Conservation (phyloP, 2,888 invertebrate species). For the Acleris sparsana region DNA sequence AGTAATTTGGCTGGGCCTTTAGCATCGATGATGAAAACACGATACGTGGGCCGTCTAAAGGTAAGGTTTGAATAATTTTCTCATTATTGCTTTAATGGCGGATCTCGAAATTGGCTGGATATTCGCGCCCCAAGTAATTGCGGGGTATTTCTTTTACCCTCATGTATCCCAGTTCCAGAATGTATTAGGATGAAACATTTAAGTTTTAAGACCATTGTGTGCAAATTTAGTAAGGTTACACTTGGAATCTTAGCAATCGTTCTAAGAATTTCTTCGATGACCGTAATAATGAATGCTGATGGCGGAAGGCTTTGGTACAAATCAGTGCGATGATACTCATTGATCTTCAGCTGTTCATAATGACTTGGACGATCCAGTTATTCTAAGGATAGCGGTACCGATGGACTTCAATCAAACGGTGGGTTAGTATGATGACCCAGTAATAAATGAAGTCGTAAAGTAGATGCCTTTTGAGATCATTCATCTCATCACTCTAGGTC, state of each 20-base stretch:
- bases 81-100: slow-evolving; percentile 67
- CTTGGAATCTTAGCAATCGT: slow-evolving; percentile 3
- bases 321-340: slow-evolving; percentile 19
- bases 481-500: slow-evolving; percentile 3
- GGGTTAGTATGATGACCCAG: slow-evolving; percentile 24
- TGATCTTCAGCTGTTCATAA: slow-evolving; percentile 24
- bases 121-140: slow-evolving; percentile 53
- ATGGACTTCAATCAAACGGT: slow-evolving; percentile 25
- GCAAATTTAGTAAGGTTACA: slow-evolving; percentile 11
- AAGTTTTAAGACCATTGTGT: not conserved
- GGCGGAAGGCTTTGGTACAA: slow-evolving; percentile 21
- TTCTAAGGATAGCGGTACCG: slow-evolving; percentile 30
- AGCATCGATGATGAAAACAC: slow-evolving; percentile 63
- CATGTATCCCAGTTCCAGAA: slow-evolving; percentile 26
- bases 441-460: slow-evolving; percentile 2
- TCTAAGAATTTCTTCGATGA: slow-evolving; percentile 8
- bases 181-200: not conserved
- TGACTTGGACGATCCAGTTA: slow-evolving; percentile 25
- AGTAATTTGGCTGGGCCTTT: slow-evolving; percentile 46
- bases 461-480: slow-evolving; percentile 8
- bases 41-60: slow-evolving; percentile 55
- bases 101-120: slow-evolving; percentile 60
- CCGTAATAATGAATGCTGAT: slow-evolving; percentile 26
- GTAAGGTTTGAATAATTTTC: slow-evolving; percentile 61
- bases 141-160: slow-evolving; percentile 33